These are phyloP conservation scores for Eulithis prunata DNA, from an alignment of 2,888 invertebrate genomes.

Conservation along the genomic window DNA sequence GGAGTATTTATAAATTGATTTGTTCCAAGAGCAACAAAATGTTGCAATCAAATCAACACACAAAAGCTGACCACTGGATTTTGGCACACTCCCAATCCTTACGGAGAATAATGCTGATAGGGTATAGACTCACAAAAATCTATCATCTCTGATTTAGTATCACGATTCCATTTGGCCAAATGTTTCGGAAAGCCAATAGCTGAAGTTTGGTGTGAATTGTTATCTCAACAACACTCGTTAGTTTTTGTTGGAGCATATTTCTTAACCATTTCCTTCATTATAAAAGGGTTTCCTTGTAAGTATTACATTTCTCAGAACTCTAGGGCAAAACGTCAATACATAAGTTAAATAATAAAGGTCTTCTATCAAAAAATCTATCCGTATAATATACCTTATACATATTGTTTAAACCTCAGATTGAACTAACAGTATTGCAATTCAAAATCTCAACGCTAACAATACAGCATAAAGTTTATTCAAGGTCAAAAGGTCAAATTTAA, in stretches of 20 bases:
- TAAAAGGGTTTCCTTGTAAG: too few relatives aligned
- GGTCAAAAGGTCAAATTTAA: too few relatives aligned
- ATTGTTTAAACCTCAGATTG: too few relatives aligned
- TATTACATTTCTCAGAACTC: too few relatives aligned
- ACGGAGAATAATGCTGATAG: conserved; percentile 48
- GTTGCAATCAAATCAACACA: conserved; percentile 46
- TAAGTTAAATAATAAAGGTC: too few relatives aligned
- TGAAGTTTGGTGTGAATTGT: conserved; percentile 25
- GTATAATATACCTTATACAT: too few relatives aligned
- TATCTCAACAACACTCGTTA: conserved; percentile 11
- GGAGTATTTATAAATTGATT: conserved; percentile 3
- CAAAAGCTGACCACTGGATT: conserved; percentile 46
- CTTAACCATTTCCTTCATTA: too few relatives aligned
- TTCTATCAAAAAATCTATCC: too few relatives aligned
- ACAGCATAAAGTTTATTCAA: too few relatives aligned
- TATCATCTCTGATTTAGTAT: conserved; percentile 46
- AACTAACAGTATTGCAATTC: too few relatives aligned
- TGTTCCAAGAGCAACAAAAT: conserved; percentile 35
- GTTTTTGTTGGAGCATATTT: conserved; percentile 11
- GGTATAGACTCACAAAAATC: conserved; percentile 47
- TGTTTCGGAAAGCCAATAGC: conserved; percentile 34
- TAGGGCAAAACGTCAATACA: too few relatives aligned
- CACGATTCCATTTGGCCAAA: conserved; percentile 35
- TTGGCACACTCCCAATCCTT: conserved; percentile 54
- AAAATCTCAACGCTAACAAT: too few relatives aligned